Percentiles rank a stretch among this genome's conserved stretches.
These are phyloP conservation scores for Scrobipalpa costella DNA, from an alignment of 2,888 invertebrate genomes.

Conservation along the genomic window DNA sequence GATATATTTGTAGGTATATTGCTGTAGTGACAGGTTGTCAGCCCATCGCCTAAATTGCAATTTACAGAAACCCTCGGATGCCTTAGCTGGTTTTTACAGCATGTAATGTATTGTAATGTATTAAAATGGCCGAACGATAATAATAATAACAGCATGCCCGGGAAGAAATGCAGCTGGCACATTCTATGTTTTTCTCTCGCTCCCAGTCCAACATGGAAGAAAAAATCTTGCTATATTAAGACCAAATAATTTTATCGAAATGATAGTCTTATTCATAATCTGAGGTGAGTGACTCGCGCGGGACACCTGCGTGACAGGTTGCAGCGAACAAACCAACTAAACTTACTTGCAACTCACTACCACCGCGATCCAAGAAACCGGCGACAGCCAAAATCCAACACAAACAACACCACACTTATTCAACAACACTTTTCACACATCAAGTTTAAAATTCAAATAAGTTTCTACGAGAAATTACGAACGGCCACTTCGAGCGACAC, in stretches of 20 bases:
- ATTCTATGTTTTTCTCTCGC: too few relatives aligned
- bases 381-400: slow-evolving; percentile 37
- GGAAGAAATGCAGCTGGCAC: too few relatives aligned
- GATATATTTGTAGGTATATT: too few relatives aligned
- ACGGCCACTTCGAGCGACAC: slow-evolving; percentile 45
- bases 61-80: too few relatives aligned
- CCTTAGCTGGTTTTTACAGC: too few relatives aligned
- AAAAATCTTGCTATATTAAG: too few relatives aligned
- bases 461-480: slow-evolving; percentile 65
- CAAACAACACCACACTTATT: slow-evolving; percentile 52
- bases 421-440: slow-evolving; percentile 47
- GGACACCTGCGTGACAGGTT: slow-evolving; percentile 79
- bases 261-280: slow-evolving; percentile 35
- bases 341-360: slow-evolving; percentile 56
- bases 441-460: slow-evolving; percentile 56
- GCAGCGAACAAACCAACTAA: slow-evolving; percentile 61
- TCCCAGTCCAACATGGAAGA: too few relatives aligned
- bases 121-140: too few relatives aligned
- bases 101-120: too few relatives aligned
- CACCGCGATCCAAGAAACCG: slow-evolving; percentile 39
- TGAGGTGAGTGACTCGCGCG: slow-evolving; percentile 70
- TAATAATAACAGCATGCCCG: too few relatives aligned
- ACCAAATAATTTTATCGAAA: slow-evolving; percentile 2
- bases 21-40: too few relatives aligned
- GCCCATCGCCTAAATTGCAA: too few relatives aligned